These are phyloP conservation scores for Sebastes paucispinis DNA, from an alignment of 2,797 vertebrate species.

Conservation along the genomic window DNA sequence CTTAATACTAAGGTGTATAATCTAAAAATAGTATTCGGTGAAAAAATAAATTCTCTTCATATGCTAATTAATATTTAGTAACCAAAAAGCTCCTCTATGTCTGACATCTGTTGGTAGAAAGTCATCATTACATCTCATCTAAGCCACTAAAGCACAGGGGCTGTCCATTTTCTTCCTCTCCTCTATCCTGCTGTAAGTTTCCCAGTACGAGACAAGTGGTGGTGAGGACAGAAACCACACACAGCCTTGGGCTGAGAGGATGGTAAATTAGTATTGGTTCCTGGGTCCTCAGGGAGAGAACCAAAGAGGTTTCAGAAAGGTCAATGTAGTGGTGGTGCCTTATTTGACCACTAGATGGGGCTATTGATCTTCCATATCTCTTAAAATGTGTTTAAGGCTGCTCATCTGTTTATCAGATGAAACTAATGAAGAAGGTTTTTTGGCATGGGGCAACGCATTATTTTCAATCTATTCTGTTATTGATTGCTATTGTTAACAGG, in stretches of 20 bases:
- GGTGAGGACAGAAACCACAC: neutral
- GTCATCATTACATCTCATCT: neutral
- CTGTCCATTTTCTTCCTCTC: neutral
- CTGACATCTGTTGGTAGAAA: slow-evolving; percentile 14
- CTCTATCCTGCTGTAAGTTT: neutral
- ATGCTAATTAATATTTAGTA: neutral
- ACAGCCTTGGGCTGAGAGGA: neutral
- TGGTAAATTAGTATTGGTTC: neutral
- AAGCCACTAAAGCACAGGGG: neutral
- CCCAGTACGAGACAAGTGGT: neutral
- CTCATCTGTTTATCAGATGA: neutral
- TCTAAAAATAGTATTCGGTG: neutral
- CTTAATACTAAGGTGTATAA: neutral
- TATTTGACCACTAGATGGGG: slow-evolving; percentile 70
- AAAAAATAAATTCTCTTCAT: neutral
- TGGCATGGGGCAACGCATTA: neutral
- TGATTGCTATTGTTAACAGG: neutral
- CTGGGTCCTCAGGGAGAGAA: neutral
- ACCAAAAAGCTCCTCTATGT: neutral
- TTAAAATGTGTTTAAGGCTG: neutral
- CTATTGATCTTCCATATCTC: slow-evolving; percentile 57
- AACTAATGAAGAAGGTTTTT: neutral
- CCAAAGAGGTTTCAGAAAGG: neutral
- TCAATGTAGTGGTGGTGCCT: neutral
- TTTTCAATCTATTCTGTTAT: neutral